A percentile compares a stretch with the other conserved stretches of the same genome.
These are phyloP conservation scores for Actinia tenebrosa DNA, from an alignment of 64 coral and sea anemone genomes.

Conservation along the genomic window DNA sequence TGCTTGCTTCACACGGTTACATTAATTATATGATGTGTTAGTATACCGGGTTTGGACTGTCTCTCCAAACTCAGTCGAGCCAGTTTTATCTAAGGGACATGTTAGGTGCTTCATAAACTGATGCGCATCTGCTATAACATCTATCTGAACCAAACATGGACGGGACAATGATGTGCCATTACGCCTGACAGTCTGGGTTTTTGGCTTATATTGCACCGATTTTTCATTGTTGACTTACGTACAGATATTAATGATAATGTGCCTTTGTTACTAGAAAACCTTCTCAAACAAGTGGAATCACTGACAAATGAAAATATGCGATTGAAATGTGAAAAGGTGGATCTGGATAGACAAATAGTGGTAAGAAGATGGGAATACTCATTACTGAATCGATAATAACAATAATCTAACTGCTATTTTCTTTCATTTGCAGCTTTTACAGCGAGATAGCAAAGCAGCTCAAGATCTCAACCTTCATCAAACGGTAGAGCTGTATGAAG, in stretches of 20 bases:
- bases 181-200: too few relatives aligned
- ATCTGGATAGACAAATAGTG: conserved; percentile 47
- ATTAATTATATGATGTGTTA: too few relatives aligned
- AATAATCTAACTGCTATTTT: neutral
- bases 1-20: too few relatives aligned
- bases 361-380: conserved; percentile 10
- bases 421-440: conserved; percentile 39
- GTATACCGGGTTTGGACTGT: too few relatives aligned
- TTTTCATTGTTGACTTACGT: neutral
- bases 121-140: too few relatives aligned
- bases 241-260: neutral
- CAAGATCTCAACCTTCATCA: conserved; percentile 64
- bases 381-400: neutral
- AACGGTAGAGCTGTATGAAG: conserved; percentile 82
- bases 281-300: conserved; percentile 61
- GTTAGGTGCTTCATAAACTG: too few relatives aligned
- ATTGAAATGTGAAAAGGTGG: conserved; percentile 75
- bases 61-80: too few relatives aligned
- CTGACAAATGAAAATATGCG: conserved; percentile 58
- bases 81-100: too few relatives aligned
- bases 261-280: conserved; percentile 31
- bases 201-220: neutral
- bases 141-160: too few relatives aligned
- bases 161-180: too few relatives aligned
- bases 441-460: conserved; percentile 61